Evolutionary conservation across 2,888 invertebrate species (phyloP), one percentile per base, ranked within the genome.

Genomic region (Endotricha flammealis): DNA sequence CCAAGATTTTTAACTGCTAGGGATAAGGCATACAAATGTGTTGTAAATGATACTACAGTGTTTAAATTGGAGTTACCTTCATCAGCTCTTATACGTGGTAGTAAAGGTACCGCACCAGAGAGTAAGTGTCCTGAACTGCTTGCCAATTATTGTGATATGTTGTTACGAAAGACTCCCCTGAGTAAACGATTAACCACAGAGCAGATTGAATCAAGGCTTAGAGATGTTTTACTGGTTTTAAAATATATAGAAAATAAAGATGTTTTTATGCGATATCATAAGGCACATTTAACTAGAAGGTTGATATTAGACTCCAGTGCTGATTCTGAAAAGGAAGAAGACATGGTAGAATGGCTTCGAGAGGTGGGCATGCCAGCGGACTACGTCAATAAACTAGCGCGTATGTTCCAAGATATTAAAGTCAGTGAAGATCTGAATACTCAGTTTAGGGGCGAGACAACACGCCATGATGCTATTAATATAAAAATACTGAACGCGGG

Each of bases 331-430:
- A 98, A 99, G 66, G 99, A 99, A 78, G 99, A 99, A 79, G 97
- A 97, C 67, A 99, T 99, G 95, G 98, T 99, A 0, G 98, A 98
- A 70, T 97, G 98, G 97, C 90, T 95, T 31, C 88, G 98, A 52
- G 98, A 99, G 80, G 97, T 98, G 9, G 99, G 99, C 16, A 99
- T 99, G 99, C 99, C 99, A 2, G 98, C 99, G 0, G 99, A 99
- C 81, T 98, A 97, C 87, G 98, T 99, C 10, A 99, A 98, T 87
- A 98, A 99, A 81, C 85, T 99, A 59, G 97, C 97, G 5, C 89
- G 99, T 50, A 99, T 99, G 99, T 96, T 96, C 78, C 96, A 96
- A 88, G 99, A 99, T 74, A 96, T 99, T 52, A 99, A 99, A 90
- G 96, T 90, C 34, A 98, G 97, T 70, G 97, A 98, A 81, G 99